These are phyloP conservation scores for Sphenopsis melanotis DNA, from an alignment of 2,797 vertebrate genomes.

Conservation along the genomic window DNA sequence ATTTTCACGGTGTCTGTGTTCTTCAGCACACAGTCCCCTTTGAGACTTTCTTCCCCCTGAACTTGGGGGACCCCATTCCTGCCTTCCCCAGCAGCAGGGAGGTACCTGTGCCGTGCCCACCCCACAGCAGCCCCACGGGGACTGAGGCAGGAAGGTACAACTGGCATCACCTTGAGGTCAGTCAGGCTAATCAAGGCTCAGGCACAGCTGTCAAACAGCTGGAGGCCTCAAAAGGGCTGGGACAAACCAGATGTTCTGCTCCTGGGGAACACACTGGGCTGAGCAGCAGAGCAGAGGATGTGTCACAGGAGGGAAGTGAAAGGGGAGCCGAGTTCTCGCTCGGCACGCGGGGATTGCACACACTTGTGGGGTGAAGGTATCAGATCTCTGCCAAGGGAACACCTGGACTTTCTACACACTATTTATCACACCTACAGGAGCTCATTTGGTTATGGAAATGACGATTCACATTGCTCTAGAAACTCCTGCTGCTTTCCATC, in stretches of 20 bases:
- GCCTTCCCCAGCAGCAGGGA: not conserved
- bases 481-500: not conserved
- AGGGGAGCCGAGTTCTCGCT: not conserved
- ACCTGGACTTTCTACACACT: not conserved
- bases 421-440: not conserved
- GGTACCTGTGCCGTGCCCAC: not conserved
- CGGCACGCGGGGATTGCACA: fast-evolving
- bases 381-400: not conserved
- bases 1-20: not conserved
- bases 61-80: not conserved
- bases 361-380: not conserved
- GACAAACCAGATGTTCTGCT: not conserved
- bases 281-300: not conserved
- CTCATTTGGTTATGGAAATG: not conserved
- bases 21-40: not conserved
- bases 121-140: not conserved
- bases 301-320: not conserved
- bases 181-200: not conserved
- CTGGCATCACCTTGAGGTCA: fast-evolving
- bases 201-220: conserved; percentile 18
- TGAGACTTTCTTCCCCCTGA: not conserved
- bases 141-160: not conserved
- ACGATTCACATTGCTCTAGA: not conserved
- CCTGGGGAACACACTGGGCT: not conserved
- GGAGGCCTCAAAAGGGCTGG: not conserved